Base-by-base conservation (phyloP, 2,113 vertebrate species). In the Cranoglanis bouderius region DNA sequence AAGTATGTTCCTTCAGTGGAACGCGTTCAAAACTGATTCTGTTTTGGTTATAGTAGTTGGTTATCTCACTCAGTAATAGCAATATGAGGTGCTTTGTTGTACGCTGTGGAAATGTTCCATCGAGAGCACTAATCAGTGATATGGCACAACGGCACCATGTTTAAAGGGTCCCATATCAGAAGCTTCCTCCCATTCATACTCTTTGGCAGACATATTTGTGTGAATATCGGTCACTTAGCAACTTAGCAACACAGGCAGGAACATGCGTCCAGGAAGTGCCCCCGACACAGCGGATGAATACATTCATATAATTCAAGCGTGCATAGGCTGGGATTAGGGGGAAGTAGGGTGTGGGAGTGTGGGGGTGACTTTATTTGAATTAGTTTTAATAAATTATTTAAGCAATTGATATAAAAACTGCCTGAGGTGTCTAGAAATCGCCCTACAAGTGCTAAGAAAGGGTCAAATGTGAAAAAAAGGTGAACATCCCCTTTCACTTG, bases 181-280 rank as follows among this genome's bases (percentile, higher is more conserved):
- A 61, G 55, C 55, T 26, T 57, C 19, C 32, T 83, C 1, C 2
- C 35, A 40, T 83, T 83, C 12, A 61, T 83, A 43, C 21, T 8
- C 35, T 83, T 61, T 12, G 13, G 19, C 19, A 57, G 38, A 61
- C 35, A 61, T 61, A 83, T 83, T 61, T 43, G 38, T 61, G 57
- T 43, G 35, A 83, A n/a, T 61, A 21, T 61, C 13, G 51, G 81
- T 83, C 24, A 83, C 81, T 83, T 83, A 61, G 81, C 81, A 83
- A 83, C 81, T 40, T 61, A 43, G 38, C 81, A 83, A 83, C 55
- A 16, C 35, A 43, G 57, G 12, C 57, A 83, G 81, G 38, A 83
- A 40, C 35, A 26, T 38, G 29, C 6, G 3, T 83, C 55, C 12
- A 6, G 51, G 51, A 82, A 82, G 32, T 82, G 18, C 53, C n/a